Conservation (phyloP, 2,888 invertebrate genomes). For the Liposcelis brunnea region DNA sequence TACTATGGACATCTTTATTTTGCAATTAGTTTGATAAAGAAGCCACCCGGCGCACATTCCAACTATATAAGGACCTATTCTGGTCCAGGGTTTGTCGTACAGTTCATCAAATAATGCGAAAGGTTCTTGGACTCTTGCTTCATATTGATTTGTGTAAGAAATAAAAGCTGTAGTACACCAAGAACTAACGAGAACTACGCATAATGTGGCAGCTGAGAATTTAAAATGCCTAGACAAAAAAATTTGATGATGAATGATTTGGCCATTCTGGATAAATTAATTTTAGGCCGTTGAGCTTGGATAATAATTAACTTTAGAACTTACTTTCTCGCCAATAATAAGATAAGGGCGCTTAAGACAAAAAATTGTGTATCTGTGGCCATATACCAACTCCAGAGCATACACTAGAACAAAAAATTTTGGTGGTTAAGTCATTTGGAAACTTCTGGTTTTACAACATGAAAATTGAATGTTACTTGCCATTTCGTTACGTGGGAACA, state of each 20-base stretch:
- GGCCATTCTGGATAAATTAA: neutral
- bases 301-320: slow-evolving; percentile 6
- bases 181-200: slow-evolving; percentile 52
- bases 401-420: slow-evolving; percentile 40
- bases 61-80: slow-evolving; percentile 66
- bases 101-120: slow-evolving; percentile 67
- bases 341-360: slow-evolving; percentile 58
- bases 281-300: too few relatives aligned
- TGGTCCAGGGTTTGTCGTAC: slow-evolving; percentile 79
- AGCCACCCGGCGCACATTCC: slow-evolving; percentile 75
- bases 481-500: slow-evolving; percentile 73
- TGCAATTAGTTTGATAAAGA: slow-evolving; percentile 63
- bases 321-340: slow-evolving; percentile 55
- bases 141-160: slow-evolving; percentile 59
- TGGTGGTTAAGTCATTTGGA: slow-evolving; percentile 10
- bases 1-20: slow-evolving; percentile 54
- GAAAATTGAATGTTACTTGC: slow-evolving; percentile 35
- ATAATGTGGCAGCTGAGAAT: slow-evolving; percentile 45
- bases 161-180: slow-evolving; percentile 66
- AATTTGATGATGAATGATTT: neutral
- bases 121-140: slow-evolving; percentile 34
- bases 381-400: slow-evolving; percentile 84
- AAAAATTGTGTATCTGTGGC: slow-evolving; percentile 80
- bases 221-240: slow-evolving; percentile 49
- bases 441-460: neutral